Percentiles rank a stretch among this genome's conserved stretches.
Evolutionary conservation across 2,113 vertebrate genomes (phyloP).

Genomic region (Budorcas taxicolor): DNA sequence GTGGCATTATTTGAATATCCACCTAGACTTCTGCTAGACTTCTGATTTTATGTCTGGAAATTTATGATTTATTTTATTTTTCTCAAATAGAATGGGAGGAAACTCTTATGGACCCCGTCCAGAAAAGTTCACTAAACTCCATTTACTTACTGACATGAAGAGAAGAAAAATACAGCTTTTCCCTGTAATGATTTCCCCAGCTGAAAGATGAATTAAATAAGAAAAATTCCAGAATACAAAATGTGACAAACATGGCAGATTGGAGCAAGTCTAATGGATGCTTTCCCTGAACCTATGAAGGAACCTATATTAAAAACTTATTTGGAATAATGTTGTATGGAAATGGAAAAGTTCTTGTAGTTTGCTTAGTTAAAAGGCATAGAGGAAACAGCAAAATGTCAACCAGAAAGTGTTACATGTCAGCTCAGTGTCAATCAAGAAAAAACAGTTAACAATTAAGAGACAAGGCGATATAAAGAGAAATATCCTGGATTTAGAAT

Average conservation of each 20-base stretch:
- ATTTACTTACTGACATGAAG: not conserved
- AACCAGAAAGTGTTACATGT: not conserved
- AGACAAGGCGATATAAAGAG: not conserved
- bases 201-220: conserved; percentile 26
- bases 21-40: not conserved
- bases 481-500: not conserved
- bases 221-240: not conserved
- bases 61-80: not conserved
- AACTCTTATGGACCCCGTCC: not conserved
- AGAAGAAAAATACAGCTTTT: not conserved
- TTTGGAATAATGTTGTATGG: not conserved
- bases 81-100: not conserved
- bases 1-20: not conserved
- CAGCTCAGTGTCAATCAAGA: not conserved
- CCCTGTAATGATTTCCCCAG: not conserved
- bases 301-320: not conserved
- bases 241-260: not conserved
- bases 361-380: not conserved
- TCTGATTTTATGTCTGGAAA: not conserved
- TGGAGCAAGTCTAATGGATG: not conserved
- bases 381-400: not conserved
- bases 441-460: not conserved
- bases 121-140: conserved; percentile 11
- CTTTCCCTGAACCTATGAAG: not conserved
- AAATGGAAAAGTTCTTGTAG: not conserved